Conservation (phyloP, 1,140 invertebrate genomes). For the Caerostris darwini region DNA sequence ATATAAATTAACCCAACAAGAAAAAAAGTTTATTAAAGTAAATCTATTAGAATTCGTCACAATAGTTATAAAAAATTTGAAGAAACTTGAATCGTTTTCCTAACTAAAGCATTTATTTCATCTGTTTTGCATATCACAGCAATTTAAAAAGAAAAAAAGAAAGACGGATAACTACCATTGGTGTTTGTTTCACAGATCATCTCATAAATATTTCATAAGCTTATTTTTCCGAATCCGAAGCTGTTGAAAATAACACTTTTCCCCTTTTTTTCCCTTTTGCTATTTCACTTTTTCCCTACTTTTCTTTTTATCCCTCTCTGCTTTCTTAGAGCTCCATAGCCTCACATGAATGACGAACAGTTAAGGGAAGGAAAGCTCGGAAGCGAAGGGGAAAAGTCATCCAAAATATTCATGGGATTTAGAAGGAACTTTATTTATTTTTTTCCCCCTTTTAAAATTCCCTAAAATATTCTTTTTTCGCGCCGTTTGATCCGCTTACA, state of each 20-base stretch:
- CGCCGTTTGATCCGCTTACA: conserved; percentile 74
- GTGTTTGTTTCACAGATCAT: background rate
- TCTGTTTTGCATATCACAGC: no score
- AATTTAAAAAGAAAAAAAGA: no score
- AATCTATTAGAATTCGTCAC: no score
- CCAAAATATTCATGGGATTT: conserved; percentile 75
- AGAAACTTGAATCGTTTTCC: no score
- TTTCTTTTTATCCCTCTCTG: background rate
- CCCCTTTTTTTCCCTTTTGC: background rate
- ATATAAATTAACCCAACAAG: no score
- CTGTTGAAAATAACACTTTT: conserved; percentile 24
- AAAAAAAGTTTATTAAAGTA: no score
- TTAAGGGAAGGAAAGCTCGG: background rate
- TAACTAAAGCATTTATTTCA: no score
- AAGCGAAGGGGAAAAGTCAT: conserved; percentile 10
- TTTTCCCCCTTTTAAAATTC: background rate
- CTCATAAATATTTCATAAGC: conserved; percentile 52
- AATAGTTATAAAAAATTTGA: no score
- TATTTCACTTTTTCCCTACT: background rate
- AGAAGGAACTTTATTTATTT: background rate
- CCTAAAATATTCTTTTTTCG: conserved; percentile 3
- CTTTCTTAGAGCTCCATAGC: background rate
- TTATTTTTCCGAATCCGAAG: conserved; percentile 20
- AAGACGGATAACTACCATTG: no score
- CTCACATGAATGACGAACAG: conserved; percentile 56